phyloP scores from a whole-genome alignment of 1,140 invertebrate species.

The Papilio polyxenes region DNA sequence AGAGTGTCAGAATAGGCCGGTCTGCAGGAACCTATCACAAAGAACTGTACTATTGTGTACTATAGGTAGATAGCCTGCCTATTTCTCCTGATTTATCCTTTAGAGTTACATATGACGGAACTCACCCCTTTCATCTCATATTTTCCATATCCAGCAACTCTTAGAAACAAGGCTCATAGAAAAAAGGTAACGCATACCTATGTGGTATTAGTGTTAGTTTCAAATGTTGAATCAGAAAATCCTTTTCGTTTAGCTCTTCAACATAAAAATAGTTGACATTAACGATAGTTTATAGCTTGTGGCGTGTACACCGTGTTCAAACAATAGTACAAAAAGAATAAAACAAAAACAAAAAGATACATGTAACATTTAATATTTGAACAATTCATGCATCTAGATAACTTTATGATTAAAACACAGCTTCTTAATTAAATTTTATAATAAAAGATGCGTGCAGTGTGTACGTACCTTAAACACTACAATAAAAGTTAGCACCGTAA shows the following conservation, averaged over 20 bases:
- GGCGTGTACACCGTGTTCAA: too few species aligned
- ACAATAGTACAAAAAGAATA: background rate
- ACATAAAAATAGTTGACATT: too few species aligned
- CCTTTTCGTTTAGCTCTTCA: too few species aligned
- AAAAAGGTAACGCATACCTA: too few species aligned
- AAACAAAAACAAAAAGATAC: too few species aligned
- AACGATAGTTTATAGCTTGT: too few species aligned
- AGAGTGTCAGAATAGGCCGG: background rate
- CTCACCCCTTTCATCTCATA: background rate
- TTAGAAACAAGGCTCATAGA: too few species aligned
- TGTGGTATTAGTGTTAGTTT: too few species aligned
- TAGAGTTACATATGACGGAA: background rate
- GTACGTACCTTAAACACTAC: constrained; percentile 12
- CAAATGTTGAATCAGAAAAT: too few species aligned
- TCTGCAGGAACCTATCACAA: background rate
- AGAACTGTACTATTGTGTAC: background rate
- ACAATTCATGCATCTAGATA: background rate
- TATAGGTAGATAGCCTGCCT: background rate
- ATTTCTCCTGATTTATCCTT: background rate
- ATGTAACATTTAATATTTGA: background rate
- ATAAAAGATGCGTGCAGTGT: background rate
- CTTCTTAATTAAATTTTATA: background rate
- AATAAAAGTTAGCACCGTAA: constrained; percentile 14
- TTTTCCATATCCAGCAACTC: too few species aligned
- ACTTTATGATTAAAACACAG: background rate